Evolutionary conservation across 2,888 invertebrate species (phyloP), one percentile per base, ranked within the genome.

Genomic region (Pelosia muscerda): DNA sequence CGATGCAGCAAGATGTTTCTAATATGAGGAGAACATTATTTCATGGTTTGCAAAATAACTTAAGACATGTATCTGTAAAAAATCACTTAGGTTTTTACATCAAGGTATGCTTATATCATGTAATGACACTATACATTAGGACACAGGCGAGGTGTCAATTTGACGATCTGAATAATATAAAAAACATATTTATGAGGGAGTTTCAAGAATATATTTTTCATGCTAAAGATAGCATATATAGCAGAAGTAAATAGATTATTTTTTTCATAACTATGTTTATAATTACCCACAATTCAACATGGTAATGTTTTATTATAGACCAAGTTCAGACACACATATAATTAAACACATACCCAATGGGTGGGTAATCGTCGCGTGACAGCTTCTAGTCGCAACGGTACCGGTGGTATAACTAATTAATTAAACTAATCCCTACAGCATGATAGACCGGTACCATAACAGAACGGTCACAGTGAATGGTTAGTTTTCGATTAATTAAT

Each of bases 401-500:
- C 70, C 62, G 69, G 63, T 68, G 71, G 71, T 69, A 73, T 75
- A 63, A 73, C 74, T 76, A 76, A 81, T 81, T 75, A 79, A 77
- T 81, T 79, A 77, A 76, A 72, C 57, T 73, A 73, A 77, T 76
- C 74, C 76, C 72, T 74, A 77, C 63, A 73, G 69, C 66, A 65
- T 76, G 71, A 73, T 65, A 66, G 66, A 38, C 68, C 57, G 65
- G 58, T 69, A 64, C 69, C 68, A 71, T 72, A 78, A 78, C 73
- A 77, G 72, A 63, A 70, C 65, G 71, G 67, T 72, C 70, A 28
- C 69, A 71, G 61, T 72, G 60, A 77, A 72, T 71, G 82, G 78
- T 82, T 82, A 82, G 85, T 86, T 90, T 87, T 89, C 87, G 89
- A 89, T 88, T 90, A 91, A 92, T 92, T 88, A 90, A 87, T 83